Conservation (phyloP, 1,140 invertebrate genomes). For the Streblospio benedicti region DNA sequence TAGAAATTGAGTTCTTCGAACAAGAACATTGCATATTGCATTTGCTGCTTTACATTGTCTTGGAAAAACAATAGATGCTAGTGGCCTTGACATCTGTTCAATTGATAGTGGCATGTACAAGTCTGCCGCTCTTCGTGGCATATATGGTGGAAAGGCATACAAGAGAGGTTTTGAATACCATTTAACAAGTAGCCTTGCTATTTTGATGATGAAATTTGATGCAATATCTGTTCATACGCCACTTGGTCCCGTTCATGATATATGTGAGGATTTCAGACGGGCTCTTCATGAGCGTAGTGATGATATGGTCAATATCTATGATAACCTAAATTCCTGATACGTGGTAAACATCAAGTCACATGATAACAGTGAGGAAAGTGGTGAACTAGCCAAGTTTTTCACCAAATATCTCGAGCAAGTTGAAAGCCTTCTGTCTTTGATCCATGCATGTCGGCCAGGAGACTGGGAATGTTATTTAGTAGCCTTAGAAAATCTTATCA, state of each 20-base stretch:
- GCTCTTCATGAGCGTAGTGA: too few species aligned
- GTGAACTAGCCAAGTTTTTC: background rate
- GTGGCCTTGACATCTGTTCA: background rate
- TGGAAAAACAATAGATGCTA: background rate
- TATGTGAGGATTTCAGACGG: too few species aligned
- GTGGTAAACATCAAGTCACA: too few species aligned
- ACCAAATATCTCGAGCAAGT: background rate
- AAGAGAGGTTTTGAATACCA: conserved; percentile 3
- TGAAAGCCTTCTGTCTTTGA: background rate
- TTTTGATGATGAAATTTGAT: background rate
- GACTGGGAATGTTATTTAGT: background rate
- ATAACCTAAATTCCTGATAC: too few species aligned
- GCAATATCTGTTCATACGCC: too few species aligned
- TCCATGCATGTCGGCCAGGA: background rate
- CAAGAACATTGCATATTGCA: background rate
- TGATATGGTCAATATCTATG: too few species aligned
- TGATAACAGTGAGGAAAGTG: background rate
- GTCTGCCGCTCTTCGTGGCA: background rate
- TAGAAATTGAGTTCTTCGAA: background rate
- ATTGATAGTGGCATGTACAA: conserved; percentile 6
- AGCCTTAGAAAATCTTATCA: conserved; percentile 1
- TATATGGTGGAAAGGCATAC: background rate
- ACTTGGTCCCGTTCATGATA: too few species aligned
- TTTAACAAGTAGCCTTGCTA: background rate
- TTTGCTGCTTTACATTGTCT: background rate